A percentile compares a stretch with the other conserved stretches of the same genome.
These are phyloP conservation scores for Eulemur rufifrons DNA, from an alignment of 2,113 vertebrate genomes.

Conservation along the genomic window DNA sequence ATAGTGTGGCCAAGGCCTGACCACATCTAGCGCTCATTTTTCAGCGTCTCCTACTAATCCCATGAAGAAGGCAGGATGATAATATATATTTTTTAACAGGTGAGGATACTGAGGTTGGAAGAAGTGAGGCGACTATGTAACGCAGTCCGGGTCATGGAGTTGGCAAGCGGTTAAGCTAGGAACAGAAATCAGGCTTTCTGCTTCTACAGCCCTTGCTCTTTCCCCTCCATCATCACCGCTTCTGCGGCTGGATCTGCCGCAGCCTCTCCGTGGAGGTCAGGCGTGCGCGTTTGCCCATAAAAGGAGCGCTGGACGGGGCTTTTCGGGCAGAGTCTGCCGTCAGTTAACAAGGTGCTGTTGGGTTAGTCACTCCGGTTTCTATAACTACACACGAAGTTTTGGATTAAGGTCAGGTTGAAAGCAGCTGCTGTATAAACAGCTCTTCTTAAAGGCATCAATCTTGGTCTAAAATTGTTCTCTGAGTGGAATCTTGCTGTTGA, in stretches of 20 bases:
- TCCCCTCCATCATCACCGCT: background rate
- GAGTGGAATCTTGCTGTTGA: background rate
- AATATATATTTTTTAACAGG: background rate
- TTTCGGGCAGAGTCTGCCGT: constrained; percentile 13
- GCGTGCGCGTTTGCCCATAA: constrained; percentile 62
- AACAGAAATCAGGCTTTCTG: background rate
- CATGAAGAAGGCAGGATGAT: background rate
- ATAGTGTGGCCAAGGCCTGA: background rate
- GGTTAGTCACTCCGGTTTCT: constrained; percentile 60
- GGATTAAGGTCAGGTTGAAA: constrained; percentile 60
- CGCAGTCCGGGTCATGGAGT: background rate
- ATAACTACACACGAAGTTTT: constrained; percentile 57
- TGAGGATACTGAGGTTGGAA: background rate
- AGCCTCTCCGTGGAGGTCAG: background rate
- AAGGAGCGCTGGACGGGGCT: constrained; percentile 52
- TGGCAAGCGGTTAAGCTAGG: background rate
- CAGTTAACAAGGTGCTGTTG: constrained; percentile 69
- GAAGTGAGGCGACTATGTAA: background rate
- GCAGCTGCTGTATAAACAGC: constrained; percentile 60
- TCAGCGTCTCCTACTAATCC: background rate
- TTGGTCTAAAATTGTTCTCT: constrained; percentile 44
- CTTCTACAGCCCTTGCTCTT: fast-evolving
- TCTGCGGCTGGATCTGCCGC: background rate
- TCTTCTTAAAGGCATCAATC: constrained; percentile 33
- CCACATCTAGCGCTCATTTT: background rate